phyloP scores from a whole-genome alignment of 2,113 vertebrate genomes.

The Oxyura jamaicensis region DNA sequence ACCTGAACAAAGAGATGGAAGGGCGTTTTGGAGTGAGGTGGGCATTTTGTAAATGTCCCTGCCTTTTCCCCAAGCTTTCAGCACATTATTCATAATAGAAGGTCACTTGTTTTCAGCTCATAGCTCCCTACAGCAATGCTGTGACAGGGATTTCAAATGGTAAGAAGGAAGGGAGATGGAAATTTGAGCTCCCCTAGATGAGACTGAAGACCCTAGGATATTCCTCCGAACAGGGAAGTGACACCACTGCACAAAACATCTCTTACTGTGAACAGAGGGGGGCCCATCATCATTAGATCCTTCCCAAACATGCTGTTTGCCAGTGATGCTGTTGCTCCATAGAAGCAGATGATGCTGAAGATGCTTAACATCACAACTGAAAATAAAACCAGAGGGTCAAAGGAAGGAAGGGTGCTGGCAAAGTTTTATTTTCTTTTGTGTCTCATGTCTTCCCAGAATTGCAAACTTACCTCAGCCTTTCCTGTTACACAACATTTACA shows the following conservation, averaged over 20 bases:
- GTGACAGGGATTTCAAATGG: neutral
- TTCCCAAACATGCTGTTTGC: slow-evolving; percentile 80
- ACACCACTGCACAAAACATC: neutral
- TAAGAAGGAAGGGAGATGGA: neutral
- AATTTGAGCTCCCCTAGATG: neutral
- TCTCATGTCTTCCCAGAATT: neutral
- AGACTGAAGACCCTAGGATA: neutral
- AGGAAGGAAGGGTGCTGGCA: neutral
- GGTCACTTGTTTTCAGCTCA: neutral
- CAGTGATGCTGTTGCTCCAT: slow-evolving; percentile 82
- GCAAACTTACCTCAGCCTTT: neutral
- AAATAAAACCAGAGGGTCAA: neutral
- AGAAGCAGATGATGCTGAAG: slow-evolving; percentile 80
- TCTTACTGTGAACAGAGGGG: slow-evolving; percentile 79
- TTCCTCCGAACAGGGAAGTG: neutral
- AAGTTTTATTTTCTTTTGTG: neutral
- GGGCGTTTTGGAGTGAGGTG: neutral
- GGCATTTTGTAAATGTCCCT: neutral
- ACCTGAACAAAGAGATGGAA: neutral
- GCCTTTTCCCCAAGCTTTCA: neutral
- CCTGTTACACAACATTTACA: neutral
- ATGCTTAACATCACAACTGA: slow-evolving; percentile 81
- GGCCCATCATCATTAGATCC: slow-evolving; percentile 80
- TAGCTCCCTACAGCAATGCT: neutral
- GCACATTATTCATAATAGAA: neutral